Base-by-base conservation (phyloP, 2,797 vertebrate genomes). In the Nyctibius grandis region DNA sequence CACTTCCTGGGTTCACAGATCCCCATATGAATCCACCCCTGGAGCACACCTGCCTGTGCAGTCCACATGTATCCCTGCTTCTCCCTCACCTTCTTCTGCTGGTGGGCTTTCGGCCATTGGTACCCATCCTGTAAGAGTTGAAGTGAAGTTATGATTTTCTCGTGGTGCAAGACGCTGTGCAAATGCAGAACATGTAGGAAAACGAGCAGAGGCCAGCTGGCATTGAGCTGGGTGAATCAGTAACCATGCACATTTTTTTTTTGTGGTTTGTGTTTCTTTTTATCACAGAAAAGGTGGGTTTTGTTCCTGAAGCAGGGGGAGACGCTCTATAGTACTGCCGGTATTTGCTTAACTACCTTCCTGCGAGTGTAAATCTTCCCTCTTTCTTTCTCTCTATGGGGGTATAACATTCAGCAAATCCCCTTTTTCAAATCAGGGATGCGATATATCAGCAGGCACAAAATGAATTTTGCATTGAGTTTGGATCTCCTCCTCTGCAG, bases 381-480 rank as follows among this genome's bases (percentile, higher is more conserved):
- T 74, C 61, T 89, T 93, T 94, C 86, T 89, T 88, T 88, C 65
- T 85, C 84, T 89, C 83, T n/a, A 1, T 51, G 36, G 73, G 75
- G 47, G 42, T 70, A 90, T 97, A 94, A 59, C 59, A 69, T 78
- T 31, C 76, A 78, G 80, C 50, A 94, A 96, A 94, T 94, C 79
- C 61, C 48, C 53, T 5, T 95, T 95, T 94, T 88, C 88, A 86
- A 88, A 28, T 10, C 50, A 68, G 50, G 59, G 91, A 93, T 94
- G 76, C 72, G 91, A 83, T 91, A 84, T 26, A 90, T 84, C 76
- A 90, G 61, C 85, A 88, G 90, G 80, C 88, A 94, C 76, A 81
- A 91, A 93, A 93, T 86, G 76, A 90, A 90, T 86, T 95, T 85
- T 1, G 3, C 74, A 91, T 15, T 90, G 79, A 75, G 54, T 48